A percentile compares a stretch with the other conserved stretches of the same genome.
Conservation (phyloP, 2,113 vertebrate genomes). For the Gopherus flavomarginatus region DNA sequence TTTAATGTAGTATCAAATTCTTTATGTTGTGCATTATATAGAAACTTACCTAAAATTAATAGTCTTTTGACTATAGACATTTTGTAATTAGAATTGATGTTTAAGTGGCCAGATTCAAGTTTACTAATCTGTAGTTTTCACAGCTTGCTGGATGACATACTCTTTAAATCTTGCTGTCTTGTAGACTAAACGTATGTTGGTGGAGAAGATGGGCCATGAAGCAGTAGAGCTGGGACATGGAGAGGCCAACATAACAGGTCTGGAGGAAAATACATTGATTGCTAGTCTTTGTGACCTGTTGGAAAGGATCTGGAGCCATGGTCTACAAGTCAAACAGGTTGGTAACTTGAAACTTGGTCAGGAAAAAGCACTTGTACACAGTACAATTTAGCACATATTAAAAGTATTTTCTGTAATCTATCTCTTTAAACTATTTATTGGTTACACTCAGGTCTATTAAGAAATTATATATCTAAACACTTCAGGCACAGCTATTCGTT, state of each 20-base stretch:
- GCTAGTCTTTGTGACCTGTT: slow-evolving; percentile 95
- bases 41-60: not conserved
- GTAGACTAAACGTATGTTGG: slow-evolving; percentile 97
- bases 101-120: not conserved
- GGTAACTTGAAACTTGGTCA: slow-evolving; percentile 6
- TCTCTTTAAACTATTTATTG: not conserved
- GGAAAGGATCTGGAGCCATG: slow-evolving; percentile 98
- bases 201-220: slow-evolving; percentile 97
- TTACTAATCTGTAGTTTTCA: not conserved
- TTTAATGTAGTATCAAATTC: not conserved
- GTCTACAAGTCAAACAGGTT: slow-evolving; percentile 96
- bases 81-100: not conserved
- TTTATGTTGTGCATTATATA: not conserved
- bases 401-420: not conserved
- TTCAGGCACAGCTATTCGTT: not conserved
- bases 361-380: too few species aligned
- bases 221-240: slow-evolving; percentile 94
- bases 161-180: not conserved
- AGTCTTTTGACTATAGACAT: not conserved
- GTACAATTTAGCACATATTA: not conserved
- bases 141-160: not conserved
- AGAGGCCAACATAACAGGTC: slow-evolving; percentile 93
- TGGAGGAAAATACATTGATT: slow-evolving; percentile 95
- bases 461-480: not conserved
- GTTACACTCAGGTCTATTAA: too few species aligned